These are phyloP conservation scores for Crenuchus spilurus DNA, from an alignment of 2,797 vertebrate genomes.

Conservation along the genomic window DNA sequence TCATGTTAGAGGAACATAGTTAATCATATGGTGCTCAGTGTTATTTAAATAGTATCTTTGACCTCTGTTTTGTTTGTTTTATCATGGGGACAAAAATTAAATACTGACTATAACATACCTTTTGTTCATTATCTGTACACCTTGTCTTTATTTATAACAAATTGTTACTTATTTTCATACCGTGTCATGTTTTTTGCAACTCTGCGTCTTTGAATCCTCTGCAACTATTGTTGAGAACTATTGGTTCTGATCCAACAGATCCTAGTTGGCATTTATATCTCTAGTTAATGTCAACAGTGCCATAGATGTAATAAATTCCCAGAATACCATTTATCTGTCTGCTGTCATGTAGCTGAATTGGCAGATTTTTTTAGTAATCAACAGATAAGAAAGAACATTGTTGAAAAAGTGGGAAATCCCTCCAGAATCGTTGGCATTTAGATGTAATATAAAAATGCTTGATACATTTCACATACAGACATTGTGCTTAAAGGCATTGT, in stretches of 20 bases:
- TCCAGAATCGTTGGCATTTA: too few species aligned
- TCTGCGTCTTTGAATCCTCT: constrained; percentile 50
- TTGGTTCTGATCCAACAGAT: background rate
- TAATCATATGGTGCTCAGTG: constrained; percentile 59
- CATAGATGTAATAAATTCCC: constrained; percentile 84
- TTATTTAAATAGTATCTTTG: constrained; percentile 53
- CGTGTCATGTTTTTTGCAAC: constrained; percentile 49
- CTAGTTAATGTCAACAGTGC: constrained; percentile 82
- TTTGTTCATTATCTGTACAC: constrained; percentile 49
- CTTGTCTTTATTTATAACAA: constrained; percentile 50
- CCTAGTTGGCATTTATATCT: constrained; percentile 56
- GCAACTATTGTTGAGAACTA: constrained; percentile 39
- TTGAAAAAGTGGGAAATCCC: too few species aligned
- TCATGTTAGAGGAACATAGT: constrained; percentile 59
- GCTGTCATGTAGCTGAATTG: constrained; percentile 30
- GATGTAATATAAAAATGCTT: too few species aligned
- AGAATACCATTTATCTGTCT: constrained; percentile 43
- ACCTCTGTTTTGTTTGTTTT: constrained; percentile 41
- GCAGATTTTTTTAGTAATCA: too few species aligned
- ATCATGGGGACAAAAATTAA: constrained; percentile 52
- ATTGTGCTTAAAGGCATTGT: too few species aligned
- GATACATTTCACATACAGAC: too few species aligned
- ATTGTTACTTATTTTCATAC: constrained; percentile 34
- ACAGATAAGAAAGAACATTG: too few species aligned
- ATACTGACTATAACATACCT: constrained; percentile 58